Evolutionary conservation across 2,113 vertebrate genomes (phyloP).

Genomic region (Naja naja): DNA sequence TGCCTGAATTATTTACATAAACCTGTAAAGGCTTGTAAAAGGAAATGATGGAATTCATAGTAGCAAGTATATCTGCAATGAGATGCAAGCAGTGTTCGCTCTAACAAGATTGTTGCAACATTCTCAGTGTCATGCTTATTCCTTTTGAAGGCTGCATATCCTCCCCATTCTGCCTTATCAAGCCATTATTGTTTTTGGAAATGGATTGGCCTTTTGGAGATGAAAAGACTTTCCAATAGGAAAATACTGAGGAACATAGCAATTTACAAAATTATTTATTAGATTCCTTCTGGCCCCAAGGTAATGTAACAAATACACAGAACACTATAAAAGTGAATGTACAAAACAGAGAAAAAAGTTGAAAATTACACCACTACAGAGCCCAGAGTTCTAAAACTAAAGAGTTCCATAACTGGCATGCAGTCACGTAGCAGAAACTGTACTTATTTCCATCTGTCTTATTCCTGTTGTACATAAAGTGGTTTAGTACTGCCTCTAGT

Average conservation of each 20-base stretch:
- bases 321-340: not conserved
- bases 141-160: accelerated
- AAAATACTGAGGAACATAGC: not conserved
- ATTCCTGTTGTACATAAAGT: not conserved
- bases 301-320: not conserved
- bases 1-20: not conserved
- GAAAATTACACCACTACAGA: not conserved
- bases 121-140: not conserved
- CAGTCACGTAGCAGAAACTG: not conserved
- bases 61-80: not conserved
- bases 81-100: not conserved
- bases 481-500: not conserved
- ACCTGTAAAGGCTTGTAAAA: not conserved
- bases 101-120: not conserved
- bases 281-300: not conserved
- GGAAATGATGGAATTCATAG: not conserved
- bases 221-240: not conserved
- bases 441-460: not conserved
- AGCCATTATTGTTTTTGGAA: not conserved
- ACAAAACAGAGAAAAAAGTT: not conserved
- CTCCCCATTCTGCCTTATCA: not conserved
- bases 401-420: not conserved
- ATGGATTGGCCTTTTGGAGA: not conserved
- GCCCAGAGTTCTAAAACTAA: not conserved
- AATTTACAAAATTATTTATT: not conserved